phyloP scores from a whole-genome alignment of 2,888 invertebrate genomes.

The Podabrus alpinus region DNA sequence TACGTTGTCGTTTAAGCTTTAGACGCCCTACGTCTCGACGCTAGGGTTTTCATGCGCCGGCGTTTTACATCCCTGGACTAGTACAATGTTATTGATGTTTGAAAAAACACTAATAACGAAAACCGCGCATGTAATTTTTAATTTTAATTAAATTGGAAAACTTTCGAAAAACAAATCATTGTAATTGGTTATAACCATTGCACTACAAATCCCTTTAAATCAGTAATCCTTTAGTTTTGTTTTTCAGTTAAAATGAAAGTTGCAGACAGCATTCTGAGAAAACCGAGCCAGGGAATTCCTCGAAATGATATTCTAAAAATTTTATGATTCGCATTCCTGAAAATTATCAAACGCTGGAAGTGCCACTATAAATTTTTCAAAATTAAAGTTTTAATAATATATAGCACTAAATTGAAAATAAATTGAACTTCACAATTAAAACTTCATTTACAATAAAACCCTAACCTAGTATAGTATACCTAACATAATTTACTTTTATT shows the following conservation, averaged over 20 bases:
- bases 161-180: background rate
- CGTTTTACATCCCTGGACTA: constrained; percentile 18
- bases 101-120: constrained; percentile 17
- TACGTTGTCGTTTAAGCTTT: constrained; percentile 24
- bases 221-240: background rate
- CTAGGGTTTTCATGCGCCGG: constrained; percentile 24
- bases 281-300: background rate
- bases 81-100: constrained; percentile 27
- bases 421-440: background rate
- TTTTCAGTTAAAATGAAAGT: background rate
- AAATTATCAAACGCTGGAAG: background rate
- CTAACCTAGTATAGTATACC: background rate
- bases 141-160: background rate
- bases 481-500: background rate
- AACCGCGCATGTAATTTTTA: constrained; percentile 7
- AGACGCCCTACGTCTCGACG: constrained; percentile 28
- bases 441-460: background rate
- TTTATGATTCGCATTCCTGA: background rate
- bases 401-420: background rate
- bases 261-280: background rate
- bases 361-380: background rate
- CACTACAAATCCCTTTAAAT: background rate
- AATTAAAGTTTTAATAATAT: background rate
- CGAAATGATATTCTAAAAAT: background rate
- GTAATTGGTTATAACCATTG: background rate